Evolutionary conservation across 2,113 vertebrate species (phyloP), one percentile per base, ranked within the genome.

Genomic region (Gorsachius goisagi): DNA sequence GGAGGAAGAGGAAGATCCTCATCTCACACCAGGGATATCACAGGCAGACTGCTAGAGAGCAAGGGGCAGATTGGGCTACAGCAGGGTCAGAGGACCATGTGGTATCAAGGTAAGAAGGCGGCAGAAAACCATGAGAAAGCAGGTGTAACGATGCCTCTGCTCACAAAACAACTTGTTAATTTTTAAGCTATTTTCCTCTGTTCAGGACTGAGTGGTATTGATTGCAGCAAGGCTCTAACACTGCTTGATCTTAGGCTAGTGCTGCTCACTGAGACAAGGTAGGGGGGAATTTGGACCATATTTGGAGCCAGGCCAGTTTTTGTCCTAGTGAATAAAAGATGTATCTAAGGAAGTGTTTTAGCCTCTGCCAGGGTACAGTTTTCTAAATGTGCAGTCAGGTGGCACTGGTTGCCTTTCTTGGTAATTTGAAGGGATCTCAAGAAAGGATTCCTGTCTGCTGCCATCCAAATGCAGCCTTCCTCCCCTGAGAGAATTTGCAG

Each of bases 51-150:
- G 15, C 19, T 49, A n/a, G 49, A 89, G 44, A 82, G 28, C 23
- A 45, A 20, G 15, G 35, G 24, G 10, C n/a, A 59, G 76, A 39
- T 3, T 60, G 58, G 24, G 13, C 45, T 64, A 17, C 14, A 30
- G 30, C 7, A 3, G 9, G 20, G 5, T 71, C 19, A 17, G 8
- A 27, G 23, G 7, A 37, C 28, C 9, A n/a, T 1, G 1, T 47
- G 30, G 32, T 30, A 41, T 16, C 3, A 3, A 50, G 33, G 18
- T 64, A 45, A 66, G 79, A 78, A 74, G 9, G 28, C 0, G 2
- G 32, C 26, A 66, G 33, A 56, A 78, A 68, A 23, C 20, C 6
- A 22, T 15, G 12, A 76, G 39, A 72, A 66, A 67, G 28, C 23
- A 39, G 28, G n/a, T 3, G 5, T 11, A 72, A 33, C 28, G 16